Evolutionary conservation across 1,140 invertebrate genomes (phyloP), one percentile per base, ranked within the genome.

Genomic region (Ditylenchus dipsaci): DNA sequence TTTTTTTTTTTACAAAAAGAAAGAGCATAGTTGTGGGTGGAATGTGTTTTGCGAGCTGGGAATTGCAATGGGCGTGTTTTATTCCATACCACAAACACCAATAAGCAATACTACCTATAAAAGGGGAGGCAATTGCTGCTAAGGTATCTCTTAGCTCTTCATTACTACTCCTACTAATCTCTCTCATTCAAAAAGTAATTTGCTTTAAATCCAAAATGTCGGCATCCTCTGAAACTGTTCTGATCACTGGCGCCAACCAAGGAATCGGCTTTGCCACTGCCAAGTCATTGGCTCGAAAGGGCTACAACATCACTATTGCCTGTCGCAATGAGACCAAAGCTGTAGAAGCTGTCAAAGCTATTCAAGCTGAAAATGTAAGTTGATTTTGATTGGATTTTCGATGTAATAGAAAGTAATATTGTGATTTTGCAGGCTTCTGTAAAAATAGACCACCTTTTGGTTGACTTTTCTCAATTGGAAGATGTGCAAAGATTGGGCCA

Each of bases 201-300:
- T 11, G 3, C 33, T 38, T 38, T 11, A 38, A 38, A 19, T 38
- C 11, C 33, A 38, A 38, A 38, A 38, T 38, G 33, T 11, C 3
- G 3, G 33, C 33, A 5, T 11, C 33, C 3, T 38, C 33, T 38
- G 33, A 3, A 38, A 53, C 3, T 30, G 72, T 71, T 30, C 19
- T 74, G 42, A 63, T 74, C 3, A 74, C 72, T n/a, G 72, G 72
- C 5, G 72, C 33, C 30, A 74, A 74, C 61, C 72, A 74, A 49
- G 72, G 72, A 42, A 74, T 74, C 29, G 72, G 72, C 45, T 59
- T 76, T 29, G 42, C 26, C 21, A 76, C 73, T 11, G 60, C 57
- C 45, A 56, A 53, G 17, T n/a, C 43, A 47, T 47, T 74, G 27
- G 72, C 73, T 26, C 29, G 60, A 19, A 58, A 72, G 29, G 73